Conservation (phyloP, 2,113 vertebrate species). For the Zosterops japonicus region DNA sequence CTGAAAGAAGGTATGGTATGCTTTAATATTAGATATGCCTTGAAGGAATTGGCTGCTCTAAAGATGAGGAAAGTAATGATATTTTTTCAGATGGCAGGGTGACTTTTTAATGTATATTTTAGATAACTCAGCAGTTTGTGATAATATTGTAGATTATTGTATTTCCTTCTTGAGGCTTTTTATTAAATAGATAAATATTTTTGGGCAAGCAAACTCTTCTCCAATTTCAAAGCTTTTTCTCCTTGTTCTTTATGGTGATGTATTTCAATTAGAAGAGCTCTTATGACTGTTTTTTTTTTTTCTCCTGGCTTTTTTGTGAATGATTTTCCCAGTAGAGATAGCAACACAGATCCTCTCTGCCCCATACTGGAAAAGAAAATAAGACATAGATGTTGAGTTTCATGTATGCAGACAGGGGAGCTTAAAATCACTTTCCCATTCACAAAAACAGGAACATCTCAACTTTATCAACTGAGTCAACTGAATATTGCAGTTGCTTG, state of each 20-base stretch:
- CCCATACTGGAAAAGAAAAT: neutral
- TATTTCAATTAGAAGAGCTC: neutral
- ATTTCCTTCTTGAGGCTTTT: neutral
- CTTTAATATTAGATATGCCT: constrained; percentile 24
- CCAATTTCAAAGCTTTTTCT: neutral
- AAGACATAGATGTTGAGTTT: neutral
- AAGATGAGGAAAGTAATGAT: constrained; percentile 16
- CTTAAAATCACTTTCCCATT: neutral
- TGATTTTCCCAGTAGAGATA: neutral
- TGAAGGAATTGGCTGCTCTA: constrained; percentile 11
- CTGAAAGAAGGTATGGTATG: neutral
- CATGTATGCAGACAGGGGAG: neutral
- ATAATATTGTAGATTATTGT: neutral
- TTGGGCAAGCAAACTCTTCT: neutral
- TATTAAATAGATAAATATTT: neutral
- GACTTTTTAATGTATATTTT: constrained; percentile 28
- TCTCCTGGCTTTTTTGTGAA: neutral
- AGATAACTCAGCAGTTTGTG: neutral
- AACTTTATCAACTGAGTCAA: neutral
- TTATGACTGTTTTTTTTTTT: neutral
- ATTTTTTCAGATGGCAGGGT: neutral
- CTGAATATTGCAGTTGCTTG: neutral
- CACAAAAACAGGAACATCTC: neutral
- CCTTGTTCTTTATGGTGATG: neutral
- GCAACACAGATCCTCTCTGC: neutral